Base-by-base conservation (phyloP, 2,113 vertebrate species). In the Arothron firmamentum region DNA sequence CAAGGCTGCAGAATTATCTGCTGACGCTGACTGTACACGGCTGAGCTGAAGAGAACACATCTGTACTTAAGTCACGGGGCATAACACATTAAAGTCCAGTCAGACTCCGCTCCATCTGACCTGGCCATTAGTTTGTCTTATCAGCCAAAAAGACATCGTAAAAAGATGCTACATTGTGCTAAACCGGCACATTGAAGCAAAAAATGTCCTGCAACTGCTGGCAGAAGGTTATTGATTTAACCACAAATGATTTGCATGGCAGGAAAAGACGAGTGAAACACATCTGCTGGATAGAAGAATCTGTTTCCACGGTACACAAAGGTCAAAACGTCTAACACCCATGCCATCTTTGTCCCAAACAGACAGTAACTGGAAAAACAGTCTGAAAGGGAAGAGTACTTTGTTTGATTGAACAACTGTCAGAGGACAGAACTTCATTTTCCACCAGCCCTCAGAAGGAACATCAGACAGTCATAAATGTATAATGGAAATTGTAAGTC, bases 1-100 rank as follows among this genome's bases (percentile, higher is more conserved):
- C 13, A 20, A 77, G 53, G 55, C 45, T 60, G 65, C 56, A 66
- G 47, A 58, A 52, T 23, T 51, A 66, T 72, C 43, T 65, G 34
- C 38, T 6, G 47, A 58, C 25, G 49, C 62, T 72, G 59, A 70
- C 51, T 57, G 52, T 17, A 61, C 69, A 52, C 7, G 17, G 45
- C 59, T 50, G 15, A 16, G 34, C 45, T 64, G 51, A 60, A 74
- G 60, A 74, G 55, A 52, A 82, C 58, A 78, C 72, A 66, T 79
- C 55, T 78, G 67, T 60, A 80, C 56, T 58, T 85, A 77, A 83
- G 61, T 84, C 78, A 84, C 59, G 78, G 74, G 70, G 78, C 31
- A 55, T 50, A 66, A 25, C 61, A 75, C 56, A 62, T 19, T 52
- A 63, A 75, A 56, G 78, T 75, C 77, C 63, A 64, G 79, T 84